Evolutionary conservation across 2,113 vertebrate genomes (phyloP), one percentile per base, ranked within the genome.

Genomic region (Dendrocopos noguchii): DNA sequence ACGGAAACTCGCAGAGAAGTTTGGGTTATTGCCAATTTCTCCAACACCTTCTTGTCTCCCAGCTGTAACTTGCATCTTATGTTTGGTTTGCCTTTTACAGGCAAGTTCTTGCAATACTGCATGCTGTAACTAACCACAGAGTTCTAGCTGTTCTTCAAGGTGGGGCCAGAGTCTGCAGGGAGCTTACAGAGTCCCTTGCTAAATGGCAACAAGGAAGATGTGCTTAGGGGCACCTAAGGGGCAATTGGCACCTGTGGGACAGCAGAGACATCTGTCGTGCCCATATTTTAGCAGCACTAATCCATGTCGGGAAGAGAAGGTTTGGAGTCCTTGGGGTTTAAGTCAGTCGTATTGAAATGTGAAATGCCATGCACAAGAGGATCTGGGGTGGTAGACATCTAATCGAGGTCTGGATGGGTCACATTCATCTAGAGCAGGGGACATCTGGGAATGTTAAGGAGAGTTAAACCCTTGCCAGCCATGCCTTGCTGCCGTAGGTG

Each of bases 241-340:
- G n/a, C 66, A 79, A 81, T 4, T 84, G 92, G 84, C 94, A 95
- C 73, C 77, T 88, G 89, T 50, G 77, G 39, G 42, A 63, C 85
- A 57, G 91, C 52, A 77, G 84, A 77, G 93, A 83, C 93, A 96
- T 94, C 92, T 95, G 96, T 57, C 68, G 70, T 65, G 70, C 74
- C 88, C 71, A 12, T 93, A 88, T 96, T 96, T 96, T 88, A 94
- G 50, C 92, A 92, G 84, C 33, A 2, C 46, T 96, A 96, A 96
- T 96, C 92, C 88, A 16, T 46, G 88, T 75, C 94, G 96, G 88
- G 88, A 95, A 92, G 63, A 87, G 71, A 77, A 79, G 57, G 86
- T 81, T 94, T 6, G 12, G 90, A 86, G 90, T 70, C 80, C 86
- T 86, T 12, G 5, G 80, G 80, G 59, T 79, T 88, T 19, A 79